phyloP scores from a whole-genome alignment of 1,140 invertebrate species.

The Elysia chlorotica region DNA sequence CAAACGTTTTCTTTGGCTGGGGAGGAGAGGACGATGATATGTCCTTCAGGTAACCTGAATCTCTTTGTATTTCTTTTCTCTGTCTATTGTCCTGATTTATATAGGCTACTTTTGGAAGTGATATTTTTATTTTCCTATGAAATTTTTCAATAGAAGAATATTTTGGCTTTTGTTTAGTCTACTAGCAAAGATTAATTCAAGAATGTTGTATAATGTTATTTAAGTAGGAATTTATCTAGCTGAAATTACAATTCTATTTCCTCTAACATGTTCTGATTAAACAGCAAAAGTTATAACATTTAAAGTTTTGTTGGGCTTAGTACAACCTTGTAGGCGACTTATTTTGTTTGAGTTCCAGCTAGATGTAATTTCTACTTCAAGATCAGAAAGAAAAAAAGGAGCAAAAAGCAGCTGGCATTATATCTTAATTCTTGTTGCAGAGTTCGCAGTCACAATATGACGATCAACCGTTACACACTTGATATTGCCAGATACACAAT shows the following conservation, averaged over 20 bases:
- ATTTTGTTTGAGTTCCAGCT: not conserved
- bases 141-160: not conserved
- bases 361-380: too few relatives aligned
- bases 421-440: conserved; percentile 17
- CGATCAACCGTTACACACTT: not conserved
- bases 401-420: too few relatives aligned
- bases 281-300: too few relatives aligned
- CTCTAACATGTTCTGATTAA: too few relatives aligned
- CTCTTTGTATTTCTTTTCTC: not conserved
- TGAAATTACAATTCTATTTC: too few relatives aligned
- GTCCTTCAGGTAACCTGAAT: conserved; percentile 25
- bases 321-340: not conserved
- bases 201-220: not conserved
- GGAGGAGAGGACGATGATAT: conserved; percentile 60
- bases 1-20: conserved; percentile 84
- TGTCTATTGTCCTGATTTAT: not conserved
- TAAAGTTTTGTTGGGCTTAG: not conserved
- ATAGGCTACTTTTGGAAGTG: not conserved
- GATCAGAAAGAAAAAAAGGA: too few relatives aligned
- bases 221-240: not conserved
- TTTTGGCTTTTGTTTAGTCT: too few relatives aligned
- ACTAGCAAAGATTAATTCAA: too few relatives aligned
- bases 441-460: conserved; percentile 12
- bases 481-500: conserved; percentile 25
- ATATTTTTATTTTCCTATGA: not conserved